Conservation (phyloP, 1,140 invertebrate species). For the Hylyphantes graminicola region DNA sequence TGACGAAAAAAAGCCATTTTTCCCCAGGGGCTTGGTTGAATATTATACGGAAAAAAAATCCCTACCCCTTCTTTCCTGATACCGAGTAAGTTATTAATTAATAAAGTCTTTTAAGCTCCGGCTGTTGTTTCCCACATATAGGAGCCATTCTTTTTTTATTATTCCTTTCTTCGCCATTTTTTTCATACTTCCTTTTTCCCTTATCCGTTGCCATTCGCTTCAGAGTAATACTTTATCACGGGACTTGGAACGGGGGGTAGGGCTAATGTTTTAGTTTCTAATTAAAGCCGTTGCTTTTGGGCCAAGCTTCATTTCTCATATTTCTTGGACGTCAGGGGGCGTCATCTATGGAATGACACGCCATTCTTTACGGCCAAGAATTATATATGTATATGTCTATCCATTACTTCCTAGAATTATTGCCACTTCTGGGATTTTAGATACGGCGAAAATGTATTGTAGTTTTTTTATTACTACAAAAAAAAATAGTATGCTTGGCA, state of each 20-base stretch:
- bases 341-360: background rate
- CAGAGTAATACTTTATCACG: constrained; percentile 48
- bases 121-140: constrained; percentile 46
- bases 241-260: background rate
- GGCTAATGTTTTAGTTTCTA: constrained; percentile 57
- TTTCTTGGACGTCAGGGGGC: constrained; percentile 38
- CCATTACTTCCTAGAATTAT: constrained; percentile 33
- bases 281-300: constrained; percentile 40
- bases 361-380: constrained; percentile 1
- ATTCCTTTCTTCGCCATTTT: background rate
- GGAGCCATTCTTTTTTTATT: constrained; percentile 20
- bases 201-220: constrained; percentile 20
- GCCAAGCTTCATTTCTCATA: constrained; percentile 39
- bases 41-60: background rate
- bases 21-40: constrained; percentile 5
- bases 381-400: background rate
- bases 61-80: constrained; percentile 23
- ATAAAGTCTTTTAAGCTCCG: constrained; percentile 54
- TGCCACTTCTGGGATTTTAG: constrained; percentile 35
- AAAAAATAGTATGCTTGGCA: background rate
- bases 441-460: constrained; percentile 17
- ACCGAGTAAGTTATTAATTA: constrained; percentile 57
- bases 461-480: background rate
- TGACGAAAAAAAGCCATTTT: constrained; percentile 9
- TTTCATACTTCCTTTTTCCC: background rate